phyloP scores from a whole-genome alignment of 2,888 invertebrate species.

The Drosophila paranaensis region DNA sequence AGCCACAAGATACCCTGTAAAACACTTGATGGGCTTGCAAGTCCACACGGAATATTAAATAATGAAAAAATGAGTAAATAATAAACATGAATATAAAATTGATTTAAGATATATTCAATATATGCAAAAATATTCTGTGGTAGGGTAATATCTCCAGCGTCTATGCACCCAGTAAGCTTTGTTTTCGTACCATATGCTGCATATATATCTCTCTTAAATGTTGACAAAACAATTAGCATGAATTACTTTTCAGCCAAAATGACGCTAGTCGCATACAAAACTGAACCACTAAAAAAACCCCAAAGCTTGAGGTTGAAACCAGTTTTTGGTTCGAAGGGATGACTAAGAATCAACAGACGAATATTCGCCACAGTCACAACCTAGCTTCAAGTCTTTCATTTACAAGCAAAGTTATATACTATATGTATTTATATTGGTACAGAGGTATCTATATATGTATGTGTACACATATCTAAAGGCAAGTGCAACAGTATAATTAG shows the following conservation, averaged over 20 bases:
- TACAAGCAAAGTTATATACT: background rate
- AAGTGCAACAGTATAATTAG: conserved; percentile 10
- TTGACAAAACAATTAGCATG: conserved; percentile 76
- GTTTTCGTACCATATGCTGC: conserved; percentile 32
- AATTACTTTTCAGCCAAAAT: conserved; percentile 57
- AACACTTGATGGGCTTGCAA: background rate
- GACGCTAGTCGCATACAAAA: conserved; percentile 30
- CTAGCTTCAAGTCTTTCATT: conserved; percentile 3
- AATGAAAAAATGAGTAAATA: background rate
- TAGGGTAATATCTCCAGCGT: conserved; percentile 20
- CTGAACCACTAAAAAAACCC: conserved; percentile 32
- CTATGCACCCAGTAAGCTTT: conserved; percentile 3
- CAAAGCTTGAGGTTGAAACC: conserved; percentile 51
- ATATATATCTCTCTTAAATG: conserved; percentile 43
- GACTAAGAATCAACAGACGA: conserved; percentile 52
- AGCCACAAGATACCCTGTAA: conserved; percentile 31
- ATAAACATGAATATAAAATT: background rate
- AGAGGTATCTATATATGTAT: background rate
- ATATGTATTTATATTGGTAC: background rate
- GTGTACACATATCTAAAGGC: background rate
- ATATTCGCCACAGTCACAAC: conserved; percentile 9
- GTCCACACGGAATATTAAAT: background rate
- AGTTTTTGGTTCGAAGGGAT: conserved; percentile 43
- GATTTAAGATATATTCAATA: background rate
- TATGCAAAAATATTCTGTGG: background rate